Percentiles rank a stretch among this genome's conserved stretches.
These are phyloP conservation scores for Mobula hypostoma DNA, from an alignment of 2,113 vertebrate species.

Conservation along the genomic window DNA sequence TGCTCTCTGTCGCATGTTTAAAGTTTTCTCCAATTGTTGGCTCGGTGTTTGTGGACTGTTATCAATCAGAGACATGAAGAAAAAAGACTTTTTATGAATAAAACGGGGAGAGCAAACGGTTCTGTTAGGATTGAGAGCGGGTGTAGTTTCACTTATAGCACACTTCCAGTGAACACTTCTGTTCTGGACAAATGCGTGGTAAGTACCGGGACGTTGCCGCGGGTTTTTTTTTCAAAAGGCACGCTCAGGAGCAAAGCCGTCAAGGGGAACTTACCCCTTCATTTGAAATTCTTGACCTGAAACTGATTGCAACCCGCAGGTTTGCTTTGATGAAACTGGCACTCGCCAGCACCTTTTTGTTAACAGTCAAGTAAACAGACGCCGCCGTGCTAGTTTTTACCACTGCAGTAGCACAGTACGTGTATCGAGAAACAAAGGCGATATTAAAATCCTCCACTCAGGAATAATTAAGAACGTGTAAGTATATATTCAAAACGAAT, in stretches of 20 bases:
- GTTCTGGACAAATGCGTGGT: not conserved
- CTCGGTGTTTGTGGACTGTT: not conserved
- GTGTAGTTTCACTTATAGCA: not conserved
- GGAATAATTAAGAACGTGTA: not conserved
- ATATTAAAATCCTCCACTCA: not conserved
- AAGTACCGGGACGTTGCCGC: not conserved
- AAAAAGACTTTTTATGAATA: too few species aligned
- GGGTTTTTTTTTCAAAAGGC: not conserved
- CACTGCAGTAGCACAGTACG: not conserved
- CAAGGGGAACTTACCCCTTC: not conserved
- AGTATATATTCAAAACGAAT: not conserved
- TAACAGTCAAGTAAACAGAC: not conserved
- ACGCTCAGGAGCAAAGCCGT: not conserved
- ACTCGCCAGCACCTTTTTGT: not conserved
- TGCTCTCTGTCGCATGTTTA: not conserved
- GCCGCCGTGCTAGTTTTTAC: not conserved
- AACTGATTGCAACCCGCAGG: constrained; percentile 6
- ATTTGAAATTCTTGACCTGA: constrained; percentile 17
- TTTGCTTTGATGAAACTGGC: not conserved
- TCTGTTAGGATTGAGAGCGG: not conserved
- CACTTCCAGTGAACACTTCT: not conserved
- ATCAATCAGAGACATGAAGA: not conserved
- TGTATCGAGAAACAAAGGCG: not conserved
- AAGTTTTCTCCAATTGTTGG: not conserved
- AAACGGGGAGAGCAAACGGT: not conserved